A percentile compares a stretch with the other conserved stretches of the same genome.
Conservation (phyloP, 2,113 vertebrate species). For the Grammomys dolichurus region DNA sequence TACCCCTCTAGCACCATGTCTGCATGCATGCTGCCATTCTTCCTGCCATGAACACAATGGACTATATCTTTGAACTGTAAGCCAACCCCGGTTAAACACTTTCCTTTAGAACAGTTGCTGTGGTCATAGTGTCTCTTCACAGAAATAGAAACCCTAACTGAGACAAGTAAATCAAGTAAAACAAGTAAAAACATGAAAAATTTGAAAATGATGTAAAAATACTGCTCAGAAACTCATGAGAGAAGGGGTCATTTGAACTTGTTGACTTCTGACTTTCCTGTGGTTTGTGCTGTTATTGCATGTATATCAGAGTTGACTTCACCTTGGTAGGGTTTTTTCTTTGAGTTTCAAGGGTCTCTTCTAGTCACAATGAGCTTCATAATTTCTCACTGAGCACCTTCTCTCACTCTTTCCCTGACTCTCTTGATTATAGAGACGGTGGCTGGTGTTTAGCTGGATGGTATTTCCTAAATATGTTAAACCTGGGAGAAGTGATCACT, state of each 20-base stretch:
- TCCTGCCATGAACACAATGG: no score
- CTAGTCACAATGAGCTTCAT: not conserved
- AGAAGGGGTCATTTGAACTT: not conserved
- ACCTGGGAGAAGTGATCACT: not conserved
- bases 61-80: no score
- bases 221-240: not conserved
- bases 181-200: no score
- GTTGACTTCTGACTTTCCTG: not conserved
- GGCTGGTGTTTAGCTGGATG: not conserved
- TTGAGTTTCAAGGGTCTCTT: not conserved
- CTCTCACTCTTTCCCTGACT: not conserved
- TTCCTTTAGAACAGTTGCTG: no score
- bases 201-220: no score
- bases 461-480: not conserved
- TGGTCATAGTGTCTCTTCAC: no score
- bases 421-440: not conserved
- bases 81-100: no score
- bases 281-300: not conserved
- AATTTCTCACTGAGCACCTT: not conserved
- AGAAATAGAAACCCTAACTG: no score
- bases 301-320: not conserved
- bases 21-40: no score
- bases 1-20: no score
- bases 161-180: no score
- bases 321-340: not conserved